Evolutionary conservation across 37 sponge, comb jelly and placozoan species (phyloP).

Genomic region (Hexactinellida sp.): DNA sequence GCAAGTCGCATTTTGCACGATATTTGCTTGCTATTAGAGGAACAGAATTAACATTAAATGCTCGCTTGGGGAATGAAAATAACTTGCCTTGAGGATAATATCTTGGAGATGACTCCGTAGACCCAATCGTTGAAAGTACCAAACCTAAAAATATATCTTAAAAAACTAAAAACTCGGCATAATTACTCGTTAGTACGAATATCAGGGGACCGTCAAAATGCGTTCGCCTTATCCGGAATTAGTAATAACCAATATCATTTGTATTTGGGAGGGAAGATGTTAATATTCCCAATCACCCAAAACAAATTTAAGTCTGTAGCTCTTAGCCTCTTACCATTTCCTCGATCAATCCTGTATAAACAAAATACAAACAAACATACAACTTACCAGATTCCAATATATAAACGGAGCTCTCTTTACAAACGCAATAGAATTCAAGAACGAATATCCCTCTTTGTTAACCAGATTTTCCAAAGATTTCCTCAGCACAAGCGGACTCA

Average conservation of each 20-base stretch:
- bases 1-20: no score
- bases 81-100: background rate
- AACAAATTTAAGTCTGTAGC: no score
- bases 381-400: slow-evolving; percentile 8
- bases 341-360: no score
- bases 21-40: no score
- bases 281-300: no score
- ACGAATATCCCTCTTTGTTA: background rate
- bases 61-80: no score
- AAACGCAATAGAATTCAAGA: background rate
- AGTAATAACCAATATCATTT: no score
- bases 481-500: background rate
- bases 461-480: background rate
- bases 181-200: background rate
- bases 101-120: slow-evolving; percentile 3
- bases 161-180: background rate
- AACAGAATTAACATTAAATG: no score
- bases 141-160: background rate
- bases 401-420: background rate
- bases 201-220: background rate
- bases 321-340: no score
- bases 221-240: no score
- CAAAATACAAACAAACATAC: no score
- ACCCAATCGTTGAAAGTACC: background rate
- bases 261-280: no score